Base-by-base conservation (phyloP, 2,888 invertebrate species). In the Galerucella nymphaeae region DNA sequence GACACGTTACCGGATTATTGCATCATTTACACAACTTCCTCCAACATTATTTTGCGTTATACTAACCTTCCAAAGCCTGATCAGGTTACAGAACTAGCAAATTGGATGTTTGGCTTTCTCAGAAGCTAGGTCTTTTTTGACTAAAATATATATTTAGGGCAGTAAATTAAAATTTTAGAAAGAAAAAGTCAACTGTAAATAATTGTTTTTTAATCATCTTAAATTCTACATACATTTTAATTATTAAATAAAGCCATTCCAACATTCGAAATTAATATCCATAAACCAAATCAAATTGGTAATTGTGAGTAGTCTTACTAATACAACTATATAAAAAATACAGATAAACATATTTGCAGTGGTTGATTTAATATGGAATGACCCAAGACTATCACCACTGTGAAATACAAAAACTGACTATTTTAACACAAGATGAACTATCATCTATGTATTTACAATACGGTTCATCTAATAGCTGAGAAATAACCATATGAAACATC, bases 311-410 rank as follows among this genome's bases (percentile, higher is more conserved):
- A 45, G 45, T 53, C n/a, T 50, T 16, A 50, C 18, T 53, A 53
- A 18, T 8, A 8, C 10, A 53, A 16, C 9, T n/a, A 48, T 48
- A 48, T 48, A 16, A 53, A 53, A 53, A 53, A 53, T 18, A 53
- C 18, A 53, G 10, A 16, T 45, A 53, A 53, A 16, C 16, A 16
- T 18, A 18, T 53, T 53, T 16, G 16, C 16, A 53, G 53, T 53
- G 53, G 48, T 71, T 72, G 61, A 62, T 62, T 62, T 16, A 42
- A 62, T 62, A 41, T 62, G 61, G 41, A 62, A 41, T 41, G 38
- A 62, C 61, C 72, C 71, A 71, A 76, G 72, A 77, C 76, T 75
- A 76, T 77, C 76, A 79, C 76, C 76, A 78, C 72, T 76, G 74
- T 74, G 73, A 76, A 73, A 73, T 66, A 69, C 20, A 58, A 69